These are phyloP conservation scores for Metaphire vulgaris DNA, from an alignment of 1,140 invertebrate genomes.

Conservation along the genomic window DNA sequence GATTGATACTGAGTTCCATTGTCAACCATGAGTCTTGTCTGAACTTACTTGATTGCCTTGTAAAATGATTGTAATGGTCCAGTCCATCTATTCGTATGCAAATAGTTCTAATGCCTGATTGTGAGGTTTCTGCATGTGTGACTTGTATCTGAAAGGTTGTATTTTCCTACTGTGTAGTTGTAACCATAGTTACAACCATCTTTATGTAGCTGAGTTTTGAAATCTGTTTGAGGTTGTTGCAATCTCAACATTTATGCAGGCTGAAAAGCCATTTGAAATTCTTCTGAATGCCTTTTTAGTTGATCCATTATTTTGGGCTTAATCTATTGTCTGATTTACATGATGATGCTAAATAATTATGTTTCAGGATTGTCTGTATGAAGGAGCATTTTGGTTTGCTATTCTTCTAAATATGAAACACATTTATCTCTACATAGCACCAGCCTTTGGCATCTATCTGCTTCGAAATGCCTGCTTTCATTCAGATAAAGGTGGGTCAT, in stretches of 20 bases:
- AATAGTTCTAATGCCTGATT: too few relatives aligned
- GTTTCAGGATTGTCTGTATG: conserved; percentile 64
- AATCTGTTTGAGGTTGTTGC: background rate
- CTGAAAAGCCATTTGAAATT: background rate
- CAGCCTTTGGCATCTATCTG: conserved; percentile 85
- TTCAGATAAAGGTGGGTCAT: conserved; percentile 32
- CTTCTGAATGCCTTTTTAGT: background rate
- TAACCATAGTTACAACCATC: background rate
- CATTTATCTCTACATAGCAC: conserved; percentile 92
- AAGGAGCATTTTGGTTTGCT: conserved; percentile 77
- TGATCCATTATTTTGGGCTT: conserved; percentile 44
- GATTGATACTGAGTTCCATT: background rate
- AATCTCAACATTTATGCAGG: background rate
- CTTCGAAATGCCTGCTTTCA: conserved; percentile 69
- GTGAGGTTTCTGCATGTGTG: too few relatives aligned
- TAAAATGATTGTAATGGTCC: too few relatives aligned
- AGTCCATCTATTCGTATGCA: too few relatives aligned
- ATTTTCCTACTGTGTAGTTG: too few relatives aligned
- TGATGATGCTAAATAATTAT: background rate
- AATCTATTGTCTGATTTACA: background rate
- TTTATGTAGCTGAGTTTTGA: background rate
- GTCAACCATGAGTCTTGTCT: background rate
- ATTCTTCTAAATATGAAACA: conserved; percentile 93
- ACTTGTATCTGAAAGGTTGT: too few relatives aligned
- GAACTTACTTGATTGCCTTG: too few relatives aligned